Percentiles rank a stretch among this genome's conserved stretches.
Evolutionary conservation across 2,113 vertebrate species (phyloP).

Genomic region (Pandion haliaetus): DNA sequence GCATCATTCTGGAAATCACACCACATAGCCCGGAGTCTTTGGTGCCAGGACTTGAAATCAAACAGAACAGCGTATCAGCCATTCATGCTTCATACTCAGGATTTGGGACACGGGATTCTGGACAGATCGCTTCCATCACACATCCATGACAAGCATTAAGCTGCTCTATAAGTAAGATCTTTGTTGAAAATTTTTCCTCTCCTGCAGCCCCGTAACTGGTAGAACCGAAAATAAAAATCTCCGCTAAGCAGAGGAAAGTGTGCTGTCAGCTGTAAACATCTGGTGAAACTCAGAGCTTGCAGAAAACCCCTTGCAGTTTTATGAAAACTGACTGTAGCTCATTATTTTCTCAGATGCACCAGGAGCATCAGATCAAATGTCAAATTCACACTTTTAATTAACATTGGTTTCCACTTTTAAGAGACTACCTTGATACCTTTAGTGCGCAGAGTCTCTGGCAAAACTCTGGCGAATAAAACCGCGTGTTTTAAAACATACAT

Average conservation of each 20-base stretch:
- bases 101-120: neutral
- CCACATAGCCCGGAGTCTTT: accelerated
- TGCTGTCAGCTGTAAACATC: slow-evolving; percentile 62
- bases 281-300: slow-evolving; percentile 29
- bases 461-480: neutral
- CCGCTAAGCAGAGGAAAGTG: neutral
- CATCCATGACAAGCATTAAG: slow-evolving; percentile 15
- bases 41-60: neutral
- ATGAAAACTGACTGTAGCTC: neutral
- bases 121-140: slow-evolving; percentile 48
- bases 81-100: neutral
- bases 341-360: slow-evolving; percentile 14
- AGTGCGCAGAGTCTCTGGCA: neutral
- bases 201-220: neutral
- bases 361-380: neutral
- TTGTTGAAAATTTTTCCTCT: neutral
- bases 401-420: neutral
- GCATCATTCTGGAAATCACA: neutral
- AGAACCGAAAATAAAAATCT: slow-evolving; percentile 18
- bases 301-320: slow-evolving; percentile 19
- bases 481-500: neutral
- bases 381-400: slow-evolving; percentile 15
- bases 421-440: neutral
- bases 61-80: neutral
- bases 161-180: neutral